phyloP scores from a whole-genome alignment of 1,140 invertebrate genomes.

The Aethina tumida region DNA sequence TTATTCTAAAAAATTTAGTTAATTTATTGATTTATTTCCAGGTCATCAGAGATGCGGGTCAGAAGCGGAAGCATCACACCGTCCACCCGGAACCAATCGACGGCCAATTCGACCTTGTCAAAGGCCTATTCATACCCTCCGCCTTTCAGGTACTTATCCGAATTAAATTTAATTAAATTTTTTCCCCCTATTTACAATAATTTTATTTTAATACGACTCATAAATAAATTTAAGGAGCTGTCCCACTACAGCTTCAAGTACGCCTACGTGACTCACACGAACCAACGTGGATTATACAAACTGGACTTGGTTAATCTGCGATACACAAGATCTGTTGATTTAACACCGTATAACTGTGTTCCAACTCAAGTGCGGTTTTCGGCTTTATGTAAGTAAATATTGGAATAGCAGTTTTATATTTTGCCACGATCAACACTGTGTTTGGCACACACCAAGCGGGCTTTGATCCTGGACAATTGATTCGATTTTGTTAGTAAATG shows the following conservation, averaged over 20 bases:
- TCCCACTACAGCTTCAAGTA: constrained; percentile 57
- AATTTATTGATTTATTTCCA: constrained; percentile 13
- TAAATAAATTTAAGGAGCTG: constrained; percentile 41
- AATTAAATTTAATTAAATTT: not conserved
- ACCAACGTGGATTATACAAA: constrained; percentile 66
- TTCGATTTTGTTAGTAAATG: too few species aligned
- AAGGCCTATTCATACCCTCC: constrained; percentile 60
- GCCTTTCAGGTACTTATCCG: constrained; percentile 22
- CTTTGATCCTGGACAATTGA: too few species aligned
- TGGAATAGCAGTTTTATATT: too few species aligned
- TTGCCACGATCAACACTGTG: too few species aligned
- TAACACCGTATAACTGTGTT: constrained; percentile 66
- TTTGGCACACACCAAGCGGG: too few species aligned
- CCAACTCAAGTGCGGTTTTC: constrained; percentile 62
- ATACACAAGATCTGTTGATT: constrained; percentile 63
- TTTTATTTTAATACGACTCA: too few species aligned
- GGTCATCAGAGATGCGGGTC: constrained; percentile 64
- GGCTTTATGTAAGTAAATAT: constrained; percentile 54
- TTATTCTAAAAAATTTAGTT: constrained; percentile 1
- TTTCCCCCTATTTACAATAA: constrained; percentile 1
- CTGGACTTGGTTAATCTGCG: constrained; percentile 65
- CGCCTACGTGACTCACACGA: constrained; percentile 68
- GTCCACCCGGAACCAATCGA: constrained; percentile 73
- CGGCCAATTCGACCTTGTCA: constrained; percentile 68
- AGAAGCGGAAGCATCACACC: constrained; percentile 66